A percentile compares a stretch with the other conserved stretches of the same genome.
phyloP scores from a whole-genome alignment of 2,797 vertebrate species.

The Paratrypauchen microcephalus region DNA sequence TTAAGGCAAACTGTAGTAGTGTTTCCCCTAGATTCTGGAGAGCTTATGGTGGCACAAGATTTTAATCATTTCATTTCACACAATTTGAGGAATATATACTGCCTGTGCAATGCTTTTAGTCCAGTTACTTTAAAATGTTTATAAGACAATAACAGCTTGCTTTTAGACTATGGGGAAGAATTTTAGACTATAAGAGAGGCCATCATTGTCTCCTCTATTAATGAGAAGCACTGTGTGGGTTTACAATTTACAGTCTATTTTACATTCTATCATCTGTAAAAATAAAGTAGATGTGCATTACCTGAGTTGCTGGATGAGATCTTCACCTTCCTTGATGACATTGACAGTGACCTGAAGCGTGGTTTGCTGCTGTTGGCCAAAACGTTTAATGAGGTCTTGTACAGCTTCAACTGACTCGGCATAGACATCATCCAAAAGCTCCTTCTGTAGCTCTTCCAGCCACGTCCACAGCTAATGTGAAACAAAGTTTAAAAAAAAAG shows the following conservation, averaged over 20 bases:
- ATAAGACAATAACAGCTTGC: too few relatives aligned
- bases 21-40: too few relatives aligned
- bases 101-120: too few relatives aligned
- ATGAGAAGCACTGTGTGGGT: too few relatives aligned
- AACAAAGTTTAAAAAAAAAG: neutral
- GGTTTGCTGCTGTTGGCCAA: slow-evolving; percentile 96
- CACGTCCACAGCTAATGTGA: slow-evolving; percentile 90
- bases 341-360: slow-evolving; percentile 96
- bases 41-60: too few relatives aligned
- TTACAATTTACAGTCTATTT: neutral
- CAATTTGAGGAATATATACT: too few relatives aligned
- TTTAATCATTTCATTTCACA: too few relatives aligned
- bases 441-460: slow-evolving; percentile 98
- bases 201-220: too few relatives aligned
- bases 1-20: neutral
- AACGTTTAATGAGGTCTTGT: slow-evolving; percentile 96
- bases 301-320: slow-evolving; percentile 97
- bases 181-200: too few relatives aligned
- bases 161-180: too few relatives aligned
- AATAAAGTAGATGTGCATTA: slow-evolving; percentile 40
- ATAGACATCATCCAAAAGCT: slow-evolving; percentile 95
- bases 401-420: slow-evolving; percentile 97
- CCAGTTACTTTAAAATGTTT: too few relatives aligned
- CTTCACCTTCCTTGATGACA: slow-evolving; percentile 98
- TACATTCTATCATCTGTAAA: neutral